Base-by-base conservation (phyloP, 2,113 vertebrate genomes). In the Pyxicephalus adspersus region DNA sequence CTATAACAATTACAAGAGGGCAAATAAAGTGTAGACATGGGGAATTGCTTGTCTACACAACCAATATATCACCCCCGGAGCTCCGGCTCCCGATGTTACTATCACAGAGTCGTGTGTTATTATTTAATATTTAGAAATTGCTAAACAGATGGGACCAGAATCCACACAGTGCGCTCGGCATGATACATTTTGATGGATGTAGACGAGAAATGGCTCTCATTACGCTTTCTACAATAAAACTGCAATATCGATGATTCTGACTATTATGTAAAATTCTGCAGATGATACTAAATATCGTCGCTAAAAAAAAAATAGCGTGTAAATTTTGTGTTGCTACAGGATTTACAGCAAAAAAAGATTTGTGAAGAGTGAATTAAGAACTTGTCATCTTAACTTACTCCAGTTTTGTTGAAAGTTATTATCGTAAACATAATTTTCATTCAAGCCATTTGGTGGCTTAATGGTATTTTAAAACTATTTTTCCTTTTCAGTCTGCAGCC, bases 131-230 rank as follows among this genome's bases (percentile, higher is more conserved):
- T 80, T 64, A 63, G 78, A 64, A 72, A 54, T 72, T 71, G 60
- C 57, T n/a, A 61, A 72, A 31, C 78, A 80, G 78, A 80, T 80
- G 78, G 78, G 67, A 72, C 58, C 66, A 17, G 78, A 71, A 80
- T 63, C 67, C 66, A 34, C 23, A 64, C 38, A 52, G 67, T 13
- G 66, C 17, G 34, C 54, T 71, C 31, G 2, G 64, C 17, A n/a
- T 60, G 55, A n/a, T 50, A 23, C 65, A 13, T 26, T 29, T 34
- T 80, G 78, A 80, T 80, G 67, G 45, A 71, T 80, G 57, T 17
- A 13, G 26, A 22, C n/a, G 26, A 5, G 57, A 31, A 61, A 20
- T 29, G 20, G 31, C 55, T 45, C 29, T 80, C 58, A 50, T 80
- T 80, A 80, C 57, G 54, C 38, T 70, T 54, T 61, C 13, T 22